Percentiles rank a stretch among this genome's conserved stretches.
These are phyloP conservation scores for Panagrolaimus sp. DNA, from an alignment of 1,140 invertebrate species.

Conservation along the genomic window DNA sequence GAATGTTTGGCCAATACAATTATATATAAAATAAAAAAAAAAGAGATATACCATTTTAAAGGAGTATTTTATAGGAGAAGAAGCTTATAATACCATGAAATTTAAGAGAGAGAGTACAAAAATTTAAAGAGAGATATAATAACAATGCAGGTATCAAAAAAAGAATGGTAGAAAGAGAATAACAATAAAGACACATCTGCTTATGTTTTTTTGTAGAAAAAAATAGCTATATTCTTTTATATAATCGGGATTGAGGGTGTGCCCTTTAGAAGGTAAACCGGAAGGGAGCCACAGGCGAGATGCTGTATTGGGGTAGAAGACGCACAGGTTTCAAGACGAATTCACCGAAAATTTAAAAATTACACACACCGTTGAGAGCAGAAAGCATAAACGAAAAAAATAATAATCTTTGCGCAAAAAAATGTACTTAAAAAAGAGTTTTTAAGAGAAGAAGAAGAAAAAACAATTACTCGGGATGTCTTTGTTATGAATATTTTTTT, in stretches of 20 bases:
- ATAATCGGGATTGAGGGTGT: neutral
- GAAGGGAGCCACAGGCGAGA: neutral
- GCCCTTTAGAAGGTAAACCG: slow-evolving; percentile 11
- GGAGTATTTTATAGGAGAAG: no score
- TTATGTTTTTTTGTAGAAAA: neutral
- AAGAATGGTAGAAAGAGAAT: neutral
- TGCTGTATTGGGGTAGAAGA: neutral
- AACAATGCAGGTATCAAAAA: slow-evolving; percentile 3
- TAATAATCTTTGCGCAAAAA: neutral
- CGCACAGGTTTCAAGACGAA: slow-evolving; percentile 12
- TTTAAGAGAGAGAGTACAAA: no score
- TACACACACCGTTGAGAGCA: neutral
- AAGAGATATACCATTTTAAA: no score
- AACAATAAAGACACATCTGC: neutral
- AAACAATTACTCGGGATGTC: neutral
- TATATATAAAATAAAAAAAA: neutral
- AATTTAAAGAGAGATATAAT: neutral
- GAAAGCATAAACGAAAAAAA: slow-evolving; percentile 2
- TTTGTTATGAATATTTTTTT: no score
- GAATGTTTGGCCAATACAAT: slow-evolving; percentile 10
- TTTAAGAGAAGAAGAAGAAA: neutral
- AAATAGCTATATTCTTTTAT: no score
- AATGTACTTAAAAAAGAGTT: neutral
- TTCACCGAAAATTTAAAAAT: slow-evolving; percentile 10
- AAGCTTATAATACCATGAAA: slow-evolving; percentile 8